Base-by-base conservation (phyloP, 1,140 invertebrate species). In the Atta texana region DNA sequence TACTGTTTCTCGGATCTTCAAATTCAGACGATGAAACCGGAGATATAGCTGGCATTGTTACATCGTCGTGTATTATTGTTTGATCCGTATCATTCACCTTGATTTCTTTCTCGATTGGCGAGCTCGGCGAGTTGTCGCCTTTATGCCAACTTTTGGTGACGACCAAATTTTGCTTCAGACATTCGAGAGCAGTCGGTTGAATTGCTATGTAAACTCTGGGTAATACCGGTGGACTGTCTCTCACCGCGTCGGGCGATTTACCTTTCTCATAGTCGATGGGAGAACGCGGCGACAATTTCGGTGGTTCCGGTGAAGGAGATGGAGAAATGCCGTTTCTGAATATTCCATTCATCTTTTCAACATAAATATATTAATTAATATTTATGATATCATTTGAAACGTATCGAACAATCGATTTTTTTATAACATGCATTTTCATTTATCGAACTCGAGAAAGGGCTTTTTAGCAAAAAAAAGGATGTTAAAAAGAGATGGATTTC, bases 211-310 rank as follows among this genome's bases (percentile, higher is more conserved):
- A 89, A 18, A 88, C 74, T n/a, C 80, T 91, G 0, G 92, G 86
- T 18, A 93, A 61, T 12, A 91, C 66, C 0, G 92, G 92, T 3
- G 92, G 92, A 72, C 91, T 93, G 18, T 92, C 69, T 31, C 92
- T 81, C 1, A 89, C 5, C 0, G 88, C 24, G 12, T 80, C 69
- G 0, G 89, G 88, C 2, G 72, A 85, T 49, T 87, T 81, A 5
- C 44, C 61, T 4, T 85, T 76, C 1, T 63, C 82, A 1, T 80
- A 92, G 51, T 88, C 69, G 0, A 63, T 28, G 0, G 87, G 77
- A 1, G 85, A 91, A 31, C 82, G 89, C 1, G 92, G 92, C 7
- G 92, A 93, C 14, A 93, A 71, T 66, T 92, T 90, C 3, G 92
- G 92, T 44, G 39, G 39, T 44, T 44, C 39, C 8, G 92, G 90